Evolutionary conservation across 1,140 invertebrate species (phyloP).

Genomic region (Drosophila subobscura): DNA sequence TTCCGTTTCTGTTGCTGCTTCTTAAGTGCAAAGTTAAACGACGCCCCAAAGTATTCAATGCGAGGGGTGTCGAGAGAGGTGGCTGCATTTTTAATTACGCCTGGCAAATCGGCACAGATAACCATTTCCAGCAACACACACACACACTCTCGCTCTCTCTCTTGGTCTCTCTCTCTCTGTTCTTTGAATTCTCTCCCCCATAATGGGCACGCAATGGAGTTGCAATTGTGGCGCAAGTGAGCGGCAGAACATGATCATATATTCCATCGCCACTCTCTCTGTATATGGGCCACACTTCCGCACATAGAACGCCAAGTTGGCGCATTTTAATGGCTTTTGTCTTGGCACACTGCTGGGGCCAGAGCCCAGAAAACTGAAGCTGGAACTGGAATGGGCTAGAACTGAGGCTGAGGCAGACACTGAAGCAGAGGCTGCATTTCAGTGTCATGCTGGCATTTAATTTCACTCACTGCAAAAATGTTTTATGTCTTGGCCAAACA

Average conservation of each 20-base stretch:
- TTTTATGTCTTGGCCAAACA: conserved; percentile 81
- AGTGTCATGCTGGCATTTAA: conserved; percentile 81
- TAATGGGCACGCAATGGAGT: conserved; percentile 6
- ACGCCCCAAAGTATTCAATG: conserved; percentile 62
- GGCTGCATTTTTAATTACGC: conserved; percentile 75
- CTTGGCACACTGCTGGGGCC: conserved; percentile 43
- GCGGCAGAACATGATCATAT: conserved; percentile 28
- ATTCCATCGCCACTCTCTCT: conserved; percentile 6
- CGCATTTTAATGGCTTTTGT: conserved; percentile 77
- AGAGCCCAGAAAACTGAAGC: not conserved
- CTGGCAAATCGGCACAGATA: conserved; percentile 60
- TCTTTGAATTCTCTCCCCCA: conserved; percentile 4
- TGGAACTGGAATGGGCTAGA: no score
- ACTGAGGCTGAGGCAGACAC: not conserved
- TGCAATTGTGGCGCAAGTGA: conserved; percentile 31
- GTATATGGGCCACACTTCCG: conserved; percentile 67
- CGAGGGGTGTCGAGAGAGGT: conserved; percentile 1
- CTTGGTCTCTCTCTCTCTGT: not conserved
- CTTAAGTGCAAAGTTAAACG: conserved; percentile 79
- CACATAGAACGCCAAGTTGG: conserved; percentile 64
- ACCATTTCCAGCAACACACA: conserved; percentile 1
- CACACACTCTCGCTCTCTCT: no score
- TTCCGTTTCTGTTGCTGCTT: conserved; percentile 31
- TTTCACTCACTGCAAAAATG: conserved; percentile 79
- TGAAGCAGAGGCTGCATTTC: conserved; percentile 59